Conservation (phyloP, 92 coral and sea anemone species). For the Phenganax subtilis region DNA sequence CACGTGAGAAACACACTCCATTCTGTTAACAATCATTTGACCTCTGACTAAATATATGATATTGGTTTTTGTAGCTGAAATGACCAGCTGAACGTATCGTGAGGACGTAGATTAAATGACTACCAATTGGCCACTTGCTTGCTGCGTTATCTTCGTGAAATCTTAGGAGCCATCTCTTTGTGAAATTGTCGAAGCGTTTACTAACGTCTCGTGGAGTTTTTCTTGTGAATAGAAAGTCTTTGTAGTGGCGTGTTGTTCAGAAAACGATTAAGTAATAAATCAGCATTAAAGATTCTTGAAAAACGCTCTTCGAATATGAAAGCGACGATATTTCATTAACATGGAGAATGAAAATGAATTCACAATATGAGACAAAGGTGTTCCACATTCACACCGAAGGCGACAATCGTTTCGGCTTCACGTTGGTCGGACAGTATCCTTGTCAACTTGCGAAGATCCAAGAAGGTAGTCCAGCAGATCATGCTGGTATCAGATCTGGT, state of each 20-base stretch:
- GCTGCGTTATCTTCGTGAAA: background rate
- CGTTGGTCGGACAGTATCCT: conserved; percentile 87
- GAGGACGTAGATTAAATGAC: background rate
- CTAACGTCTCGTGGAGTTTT: background rate
- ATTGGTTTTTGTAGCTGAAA: conserved; percentile 20
- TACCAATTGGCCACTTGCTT: conserved; percentile 10
- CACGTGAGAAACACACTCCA: background rate
- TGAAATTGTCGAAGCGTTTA: background rate
- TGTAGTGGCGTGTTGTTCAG: conserved; percentile 5
- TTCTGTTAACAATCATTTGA: background rate
- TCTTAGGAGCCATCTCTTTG: background rate
- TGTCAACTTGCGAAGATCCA: conserved; percentile 89
- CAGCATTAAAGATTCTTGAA: conserved; percentile 4
- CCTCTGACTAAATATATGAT: conserved; percentile 12
- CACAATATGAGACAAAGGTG: conserved; percentile 30
- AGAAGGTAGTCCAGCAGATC: conserved; percentile 86
- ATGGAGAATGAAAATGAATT: conserved; percentile 27
- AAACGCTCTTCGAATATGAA: background rate
- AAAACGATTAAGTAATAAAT: background rate
- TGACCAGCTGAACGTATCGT: conserved; percentile 9
- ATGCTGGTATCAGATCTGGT: conserved; percentile 79
- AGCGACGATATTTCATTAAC: background rate
- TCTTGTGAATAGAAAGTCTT: background rate
- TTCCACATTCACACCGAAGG: conserved; percentile 20
- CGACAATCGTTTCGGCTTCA: conserved; percentile 70